Base-by-base conservation (phyloP, 2,113 vertebrate species). In the Podocnemis expansa region DNA sequence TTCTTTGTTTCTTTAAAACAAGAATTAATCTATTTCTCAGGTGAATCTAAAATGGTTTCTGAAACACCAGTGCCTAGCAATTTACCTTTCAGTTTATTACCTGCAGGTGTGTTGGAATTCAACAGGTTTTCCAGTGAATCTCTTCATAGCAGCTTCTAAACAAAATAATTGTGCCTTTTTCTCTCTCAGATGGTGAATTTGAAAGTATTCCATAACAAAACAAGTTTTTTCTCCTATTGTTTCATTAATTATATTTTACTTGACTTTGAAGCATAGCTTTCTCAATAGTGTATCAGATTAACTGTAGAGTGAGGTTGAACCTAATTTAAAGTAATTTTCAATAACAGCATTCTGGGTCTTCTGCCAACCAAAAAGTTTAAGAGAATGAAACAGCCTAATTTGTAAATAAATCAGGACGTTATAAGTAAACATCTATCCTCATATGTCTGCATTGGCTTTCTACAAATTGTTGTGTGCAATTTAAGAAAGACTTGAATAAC, bases 221-320 rank as follows among this genome's bases (percentile, higher is more conserved):
- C 1, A 80, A 82, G 4, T 9, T 58, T 67, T 93, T 92, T 90
- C 87, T 89, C 90, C 51, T 81, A 10, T 0, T 75, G 11, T 93
- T 90, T 94, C 60, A 80, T 92, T 79, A 78, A 34, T 78, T 79
- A 85, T 83, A 19, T 88, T 95, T 92, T 82, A 86, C 63, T 45
- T 91, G 38, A 1, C 4, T 92, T 89, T 89, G 49, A 47, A 91
- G 21, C 55, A 52, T 43, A 13, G 86, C 9, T 92, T 93, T 24
- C 56, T 94, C 25, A 82, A 84, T 82, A 88, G 19, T 80, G 80
- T 82, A 91, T 87, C 14, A 54, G 17, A 45, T 90, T 89, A 93
- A 84, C 54, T 85, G 4, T 6, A 95, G 93, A 76, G 41, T 45
- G 88, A 70, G 38, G 45, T 41, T 87, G 6, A 89, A 54, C 2